phyloP scores from a whole-genome alignment of 2,797 vertebrate species.

The Semaprochilodus insignis region DNA sequence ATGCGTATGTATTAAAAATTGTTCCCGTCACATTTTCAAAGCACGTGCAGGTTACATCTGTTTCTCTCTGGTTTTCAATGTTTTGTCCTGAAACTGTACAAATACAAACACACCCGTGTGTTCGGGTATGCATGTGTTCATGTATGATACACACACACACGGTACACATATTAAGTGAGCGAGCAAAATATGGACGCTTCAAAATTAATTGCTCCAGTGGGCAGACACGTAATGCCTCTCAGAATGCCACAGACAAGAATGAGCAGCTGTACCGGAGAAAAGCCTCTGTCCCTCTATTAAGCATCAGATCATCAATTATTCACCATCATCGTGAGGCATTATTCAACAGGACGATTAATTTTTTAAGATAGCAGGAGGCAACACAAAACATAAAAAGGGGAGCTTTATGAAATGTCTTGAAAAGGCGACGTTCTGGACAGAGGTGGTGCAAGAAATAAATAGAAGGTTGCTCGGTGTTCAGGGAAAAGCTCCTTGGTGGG shows the following conservation, averaged over 20 bases:
- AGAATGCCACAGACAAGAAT: constrained; percentile 60
- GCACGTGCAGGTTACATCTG: no score
- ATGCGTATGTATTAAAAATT: no score
- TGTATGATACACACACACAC: constrained; percentile 25
- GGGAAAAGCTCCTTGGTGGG: constrained; percentile 13
- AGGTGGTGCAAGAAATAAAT: constrained; percentile 27
- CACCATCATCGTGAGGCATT: constrained; percentile 82
- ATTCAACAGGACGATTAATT: constrained; percentile 85
- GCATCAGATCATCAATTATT: constrained; percentile 83
- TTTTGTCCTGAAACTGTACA: no score
- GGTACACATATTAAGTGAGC: constrained; percentile 33
- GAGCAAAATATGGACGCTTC: constrained; percentile 60
- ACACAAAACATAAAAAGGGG: constrained; percentile 75
- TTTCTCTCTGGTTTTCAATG: no score
- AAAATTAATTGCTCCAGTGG: constrained; percentile 66
- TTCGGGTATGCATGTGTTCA: neutral
- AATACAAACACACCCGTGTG: neutral
- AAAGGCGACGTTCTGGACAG: constrained; percentile 66
- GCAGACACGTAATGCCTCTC: constrained; percentile 62
- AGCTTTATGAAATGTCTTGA: constrained; percentile 72
- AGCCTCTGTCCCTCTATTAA: constrained; percentile 75
- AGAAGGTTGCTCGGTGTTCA: constrained; percentile 45
- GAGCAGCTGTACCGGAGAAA: constrained; percentile 68
- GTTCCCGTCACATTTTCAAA: no score
- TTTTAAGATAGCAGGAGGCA: constrained; percentile 78